Evolutionary conservation across 1,140 invertebrate species (phyloP).

Genomic region (Diuraphis noxia): DNA sequence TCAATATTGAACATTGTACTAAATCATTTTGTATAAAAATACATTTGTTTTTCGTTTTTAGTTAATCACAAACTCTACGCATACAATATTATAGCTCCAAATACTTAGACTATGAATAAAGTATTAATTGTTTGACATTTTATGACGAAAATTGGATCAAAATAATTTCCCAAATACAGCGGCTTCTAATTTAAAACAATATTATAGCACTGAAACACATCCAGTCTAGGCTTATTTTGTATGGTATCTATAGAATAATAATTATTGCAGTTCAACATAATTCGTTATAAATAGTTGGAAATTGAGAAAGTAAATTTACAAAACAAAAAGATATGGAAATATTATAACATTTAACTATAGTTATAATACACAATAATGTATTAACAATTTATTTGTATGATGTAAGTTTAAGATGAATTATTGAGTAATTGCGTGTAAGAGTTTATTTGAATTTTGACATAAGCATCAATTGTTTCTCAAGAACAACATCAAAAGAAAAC

Average conservation of each 20-base stretch:
- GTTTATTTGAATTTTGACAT: not conserved
- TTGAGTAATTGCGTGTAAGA: not conserved
- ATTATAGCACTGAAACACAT: not conserved
- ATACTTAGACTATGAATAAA: too few relatives aligned
- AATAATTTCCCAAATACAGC: not conserved
- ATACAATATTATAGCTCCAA: not conserved
- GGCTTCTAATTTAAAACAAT: not conserved
- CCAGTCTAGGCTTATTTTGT: not conserved
- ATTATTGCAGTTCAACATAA: not conserved
- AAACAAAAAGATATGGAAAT: too few relatives aligned
- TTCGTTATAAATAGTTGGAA: not conserved
- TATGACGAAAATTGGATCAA: not conserved
- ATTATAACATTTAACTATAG: too few relatives aligned
- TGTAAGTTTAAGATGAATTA: not conserved
- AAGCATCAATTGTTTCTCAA: too few relatives aligned
- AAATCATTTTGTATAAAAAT: not conserved
- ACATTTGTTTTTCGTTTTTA: not conserved
- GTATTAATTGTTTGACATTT: not conserved
- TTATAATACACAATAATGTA: too few relatives aligned
- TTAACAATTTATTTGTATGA: too few relatives aligned
- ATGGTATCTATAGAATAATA: not conserved
- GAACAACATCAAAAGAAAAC: too few relatives aligned
- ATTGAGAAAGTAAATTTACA: not conserved
- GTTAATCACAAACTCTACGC: not conserved
- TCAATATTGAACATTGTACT: not conserved